Conservation (phyloP, 2,797 vertebrate species). For the Semotilus atromaculatus region DNA sequence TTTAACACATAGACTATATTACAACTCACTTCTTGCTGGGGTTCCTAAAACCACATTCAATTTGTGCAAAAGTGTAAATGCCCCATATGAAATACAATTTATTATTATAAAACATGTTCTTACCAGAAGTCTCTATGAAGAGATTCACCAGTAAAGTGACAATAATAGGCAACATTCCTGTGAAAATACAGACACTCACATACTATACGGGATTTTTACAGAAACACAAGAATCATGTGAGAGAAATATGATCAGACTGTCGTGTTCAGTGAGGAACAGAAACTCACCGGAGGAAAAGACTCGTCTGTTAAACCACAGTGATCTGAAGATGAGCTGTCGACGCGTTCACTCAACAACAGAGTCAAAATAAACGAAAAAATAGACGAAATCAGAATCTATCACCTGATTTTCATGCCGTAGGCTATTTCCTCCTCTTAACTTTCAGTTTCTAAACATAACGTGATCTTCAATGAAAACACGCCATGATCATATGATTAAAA, state of each 20-base stretch:
- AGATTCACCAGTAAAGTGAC: neutral
- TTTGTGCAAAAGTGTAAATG: no score
- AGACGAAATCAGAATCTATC: neutral
- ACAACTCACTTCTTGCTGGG: neutral
- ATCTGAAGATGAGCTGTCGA: neutral
- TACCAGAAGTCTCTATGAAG: neutral
- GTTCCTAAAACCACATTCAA: no score
- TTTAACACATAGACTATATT: neutral
- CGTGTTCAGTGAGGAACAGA: neutral
- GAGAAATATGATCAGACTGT: neutral
- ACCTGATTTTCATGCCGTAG: neutral
- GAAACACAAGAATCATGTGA: slow-evolving; percentile 47
- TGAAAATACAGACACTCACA: neutral
- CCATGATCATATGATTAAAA: neutral
- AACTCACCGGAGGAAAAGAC: neutral
- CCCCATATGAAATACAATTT: no score
- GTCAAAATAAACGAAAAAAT: neutral
- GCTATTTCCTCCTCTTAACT: neutral
- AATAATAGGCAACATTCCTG: neutral
- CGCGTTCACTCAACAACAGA: neutral
- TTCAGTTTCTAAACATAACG: neutral
- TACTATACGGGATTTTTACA: no score
- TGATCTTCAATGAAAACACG: neutral
- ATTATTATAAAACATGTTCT: neutral
- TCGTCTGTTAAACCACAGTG: neutral